phyloP scores from a whole-genome alignment of 2,797 vertebrate genomes.

The Choloepus didactylus region DNA sequence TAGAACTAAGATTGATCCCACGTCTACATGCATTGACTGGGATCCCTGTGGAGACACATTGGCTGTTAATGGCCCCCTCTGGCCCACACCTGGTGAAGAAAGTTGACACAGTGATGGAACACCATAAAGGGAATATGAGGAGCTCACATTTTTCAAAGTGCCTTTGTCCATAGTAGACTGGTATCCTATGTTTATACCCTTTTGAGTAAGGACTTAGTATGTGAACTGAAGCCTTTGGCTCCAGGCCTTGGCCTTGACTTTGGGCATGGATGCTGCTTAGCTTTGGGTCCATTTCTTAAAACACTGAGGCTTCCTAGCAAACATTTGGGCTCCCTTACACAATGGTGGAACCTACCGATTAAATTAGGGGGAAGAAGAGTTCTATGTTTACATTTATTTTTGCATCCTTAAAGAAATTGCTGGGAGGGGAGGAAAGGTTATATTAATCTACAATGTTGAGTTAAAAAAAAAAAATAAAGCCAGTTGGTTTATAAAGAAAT shows the following conservation, averaged over 20 bases:
- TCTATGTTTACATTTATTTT: not conserved
- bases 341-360: not conserved
- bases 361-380: not conserved
- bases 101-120: too few species aligned
- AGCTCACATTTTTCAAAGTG: not conserved
- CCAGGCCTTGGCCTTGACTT: not conserved
- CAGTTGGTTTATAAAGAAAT: not conserved
- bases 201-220: not conserved
- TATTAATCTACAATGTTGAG: not conserved
- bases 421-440: not conserved
- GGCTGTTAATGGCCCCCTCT: not conserved
- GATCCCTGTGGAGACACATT: not conserved
- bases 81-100: not conserved
- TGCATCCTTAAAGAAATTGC: not conserved
- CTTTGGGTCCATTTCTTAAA: not conserved
- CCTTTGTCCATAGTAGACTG: not conserved
- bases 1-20: not conserved
- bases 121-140: not conserved
- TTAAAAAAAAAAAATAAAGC: not conserved
- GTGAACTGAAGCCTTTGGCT: not conserved
- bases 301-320: not conserved
- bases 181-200: not conserved
- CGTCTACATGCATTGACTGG: fast-evolving
- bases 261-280: not conserved
- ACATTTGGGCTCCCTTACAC: not conserved